Evolutionary conservation across 2,113 vertebrate genomes (phyloP), one percentile per base, ranked within the genome.

Genomic region (Polyodon spathula): DNA sequence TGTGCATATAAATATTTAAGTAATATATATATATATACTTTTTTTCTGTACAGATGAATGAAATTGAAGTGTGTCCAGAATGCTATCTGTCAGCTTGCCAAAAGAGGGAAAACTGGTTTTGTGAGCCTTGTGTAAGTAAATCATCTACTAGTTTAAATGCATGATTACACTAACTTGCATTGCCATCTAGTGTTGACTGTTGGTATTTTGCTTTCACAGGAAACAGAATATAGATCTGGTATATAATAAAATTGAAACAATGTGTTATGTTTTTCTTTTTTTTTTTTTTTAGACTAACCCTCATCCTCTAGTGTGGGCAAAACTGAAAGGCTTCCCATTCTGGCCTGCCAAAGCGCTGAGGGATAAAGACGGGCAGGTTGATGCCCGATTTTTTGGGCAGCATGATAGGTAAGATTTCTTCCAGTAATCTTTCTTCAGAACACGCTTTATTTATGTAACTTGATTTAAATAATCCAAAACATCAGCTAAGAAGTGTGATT

Each of bases 61-160:
- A 98, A 86, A 97, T 98, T 38, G 95, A 97, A 86, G 94, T 98
- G n/a, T 98, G 95, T 85, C 95, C 95, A 65, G 95, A 98, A 85
- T 98, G 95, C 81, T 98, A 97, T 69, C 85, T 98, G 82, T 94
- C 94, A 72, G 88, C 95, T 81, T 97, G 95, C 89, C 95, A 97
- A 86, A 98, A 98, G 90, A 85, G 95, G 69, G 95, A 98, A 59
- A 98, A 97, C 87, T 98, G 95, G 95, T 98, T 98, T 84, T 98
- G 95, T 81, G 95, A 98, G 77, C 95, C 95, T 77, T 98, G 95
- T 89, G 95, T 98, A 90, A 87, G 95, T 86, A 56, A 46, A 56
- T 44, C 60, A 16, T 62, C 5, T 42, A 42, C 6, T 1, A 37
- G 4, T 37, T 56, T 15, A 55, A 17, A 43, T 48, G 17, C 27